Evolutionary conservation across 2,888 invertebrate genomes (phyloP), one percentile per base, ranked within the genome.

Genomic region (Neoitamus cyanurus): DNA sequence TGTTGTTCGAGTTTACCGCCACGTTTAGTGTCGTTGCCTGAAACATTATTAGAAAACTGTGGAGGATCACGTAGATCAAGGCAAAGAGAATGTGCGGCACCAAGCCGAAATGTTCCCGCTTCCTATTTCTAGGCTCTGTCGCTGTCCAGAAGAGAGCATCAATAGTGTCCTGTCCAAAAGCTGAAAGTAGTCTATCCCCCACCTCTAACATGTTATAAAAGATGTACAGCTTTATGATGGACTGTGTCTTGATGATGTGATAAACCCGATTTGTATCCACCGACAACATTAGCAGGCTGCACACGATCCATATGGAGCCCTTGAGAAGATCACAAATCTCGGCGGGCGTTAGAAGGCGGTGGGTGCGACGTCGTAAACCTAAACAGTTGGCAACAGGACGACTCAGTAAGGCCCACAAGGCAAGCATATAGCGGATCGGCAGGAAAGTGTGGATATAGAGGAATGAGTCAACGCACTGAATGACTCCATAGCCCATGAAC

Each of bases 161-260:
- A 86, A 99, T 96, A 7, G 98, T 97, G 90, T 99, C 99, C 92
- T 99, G 98, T 0, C 99, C 99, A 92, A 98, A 98, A 37, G 98
- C 97, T 84, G 98, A 98, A 89, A 99, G 96, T 87, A 99, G 92
- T 86, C 98, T 93, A 92, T 99, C 99, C 13, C 98, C 98, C 80
- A 98, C 98, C 93, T 99, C 99, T 85, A 99, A 92, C 98, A 99
- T 99, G 91, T 99, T 99, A 91, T 98, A 99, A 92, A 99, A 99
- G 90, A 99, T 98, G 90, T 99, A 99, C 87, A 99, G 92, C 90
- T 99, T 99, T 91, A 99, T 99, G 86, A 99, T 98, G 87, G 99
- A 98, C 90, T 99, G 99, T 88, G 98, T 98, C 90, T 97, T 97
- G 72, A 97, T 96, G 88, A 99, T 93, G 91, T 99, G 99, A 92